phyloP scores from a whole-genome alignment of 2,113 vertebrate genomes.

The Corythornis cristatus region DNA sequence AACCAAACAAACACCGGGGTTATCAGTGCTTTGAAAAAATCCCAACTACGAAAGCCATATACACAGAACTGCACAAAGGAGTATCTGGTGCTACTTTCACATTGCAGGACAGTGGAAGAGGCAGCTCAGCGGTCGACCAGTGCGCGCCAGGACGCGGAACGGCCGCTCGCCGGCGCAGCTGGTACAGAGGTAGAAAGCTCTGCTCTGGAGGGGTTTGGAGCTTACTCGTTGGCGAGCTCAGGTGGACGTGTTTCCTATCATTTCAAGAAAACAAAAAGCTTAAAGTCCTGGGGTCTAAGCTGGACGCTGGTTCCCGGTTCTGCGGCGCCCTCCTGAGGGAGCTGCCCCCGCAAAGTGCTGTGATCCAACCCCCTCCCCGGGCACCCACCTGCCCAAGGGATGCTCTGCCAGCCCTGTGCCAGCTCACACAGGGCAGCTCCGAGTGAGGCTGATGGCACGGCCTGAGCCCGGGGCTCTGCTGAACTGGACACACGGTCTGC shows the following conservation, averaged over 20 bases:
- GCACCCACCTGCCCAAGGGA: not conserved
- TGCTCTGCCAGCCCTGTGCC: fast-evolving
- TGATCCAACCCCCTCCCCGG: not conserved
- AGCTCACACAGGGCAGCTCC: fast-evolving
- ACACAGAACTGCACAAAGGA: constrained; percentile 74
- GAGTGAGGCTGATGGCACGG: fast-evolving
- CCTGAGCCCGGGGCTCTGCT: not conserved
- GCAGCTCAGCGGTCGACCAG: constrained; percentile 71
- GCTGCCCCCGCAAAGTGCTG: fast-evolving
- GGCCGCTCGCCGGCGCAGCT: not conserved
- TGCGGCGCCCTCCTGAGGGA: not conserved
- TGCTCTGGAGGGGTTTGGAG: constrained; percentile 54
- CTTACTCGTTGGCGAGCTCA: constrained; percentile 43
- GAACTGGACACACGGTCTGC: not conserved
- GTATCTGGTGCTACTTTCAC: constrained; percentile 69
- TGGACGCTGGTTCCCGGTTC: not conserved
- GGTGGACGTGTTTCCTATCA: not conserved
- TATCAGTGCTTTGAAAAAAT: constrained; percentile 79
- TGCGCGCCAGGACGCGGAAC: constrained; percentile 56
- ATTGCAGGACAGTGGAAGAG: constrained; percentile 69
- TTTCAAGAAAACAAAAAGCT: not conserved
- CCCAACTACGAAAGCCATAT: constrained; percentile 76
- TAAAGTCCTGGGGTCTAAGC: not conserved
- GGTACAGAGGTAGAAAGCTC: constrained; percentile 28
- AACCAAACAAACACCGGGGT: constrained; percentile 50